Evolutionary conservation across 2,797 vertebrate genomes (phyloP), one percentile per base, ranked within the genome.

Genomic region (Chaenodraco wilsoni): DNA sequence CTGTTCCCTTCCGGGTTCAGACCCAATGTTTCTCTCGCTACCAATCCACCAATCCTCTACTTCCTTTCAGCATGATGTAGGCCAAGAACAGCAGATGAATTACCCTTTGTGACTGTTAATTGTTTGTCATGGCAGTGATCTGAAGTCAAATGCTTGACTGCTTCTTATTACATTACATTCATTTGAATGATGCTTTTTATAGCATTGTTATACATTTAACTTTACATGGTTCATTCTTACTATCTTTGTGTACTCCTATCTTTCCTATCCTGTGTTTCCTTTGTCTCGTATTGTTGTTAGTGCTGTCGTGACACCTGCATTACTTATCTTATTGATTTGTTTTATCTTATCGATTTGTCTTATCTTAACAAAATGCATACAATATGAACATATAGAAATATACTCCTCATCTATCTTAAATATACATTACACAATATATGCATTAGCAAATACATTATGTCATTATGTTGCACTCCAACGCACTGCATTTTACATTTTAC

Each of bases 81-180:
- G 52, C 51, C 54, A 31, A 54, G 2, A 44, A 72, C 79, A 68
- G 16, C 58, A 23, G 49, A 62, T 67, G 1, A 87, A 79, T 81
- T 74, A 75, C 57, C 69, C 75, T 84, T 82, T 62, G 74, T 72
- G 63, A 71, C 46, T 65, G 68, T 31, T 81, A 19, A 60, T 83
- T 76, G 61, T 69, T 80, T 59, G 64, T 79, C 74, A 83, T 69
- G 65, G 79, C 76, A 70, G 65, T 69, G 71, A 66, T 78, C 79
- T 61, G 50, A 81, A 83, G 75, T 82, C 67, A 72, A 84, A 81
- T 73, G 69, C 58, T 45, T 43, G 11, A 45, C 59, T 77, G 69
- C 33, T 23, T 50, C 9, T 23, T 50, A 21, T 69, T 45, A 40
- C 16, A 40, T 64, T 65, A 15, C 19, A 43, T 67, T 54, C 7